Percentiles rank a stretch among this genome's conserved stretches.
Conservation (phyloP, 2,888 invertebrate genomes). For the Nesidiocoris tenuis region DNA sequence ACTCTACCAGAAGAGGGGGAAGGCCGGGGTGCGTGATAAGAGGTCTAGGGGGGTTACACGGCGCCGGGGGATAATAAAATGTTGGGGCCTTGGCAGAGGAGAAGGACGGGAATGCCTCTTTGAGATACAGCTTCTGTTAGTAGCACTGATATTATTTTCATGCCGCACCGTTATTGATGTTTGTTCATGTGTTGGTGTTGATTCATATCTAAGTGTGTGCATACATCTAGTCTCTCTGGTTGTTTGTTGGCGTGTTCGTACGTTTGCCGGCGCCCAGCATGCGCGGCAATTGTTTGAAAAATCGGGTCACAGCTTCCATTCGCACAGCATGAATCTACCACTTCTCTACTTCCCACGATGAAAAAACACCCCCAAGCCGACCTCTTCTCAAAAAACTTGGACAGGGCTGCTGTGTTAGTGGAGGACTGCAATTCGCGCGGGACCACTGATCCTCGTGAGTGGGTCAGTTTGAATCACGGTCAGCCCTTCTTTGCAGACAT, state of each 20-base stretch:
- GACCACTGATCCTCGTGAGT: not conserved
- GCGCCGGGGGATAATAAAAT: not conserved
- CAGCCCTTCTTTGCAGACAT: not conserved
- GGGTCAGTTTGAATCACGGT: not conserved
- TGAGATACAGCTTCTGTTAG: not conserved
- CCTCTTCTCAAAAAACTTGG: not conserved
- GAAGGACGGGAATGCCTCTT: not conserved
- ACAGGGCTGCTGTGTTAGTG: not conserved
- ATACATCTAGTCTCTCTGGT: not conserved
- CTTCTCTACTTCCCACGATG: not conserved
- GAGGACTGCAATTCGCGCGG: not conserved
- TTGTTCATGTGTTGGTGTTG: not conserved
- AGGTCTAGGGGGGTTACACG: not conserved
- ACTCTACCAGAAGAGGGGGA: not conserved
- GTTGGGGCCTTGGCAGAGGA: not conserved
- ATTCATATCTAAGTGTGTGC: not conserved
- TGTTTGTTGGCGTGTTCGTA: not conserved
- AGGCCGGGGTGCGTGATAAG: not conserved
- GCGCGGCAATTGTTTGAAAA: not conserved
- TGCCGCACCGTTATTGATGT: not conserved
- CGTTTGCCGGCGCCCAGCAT: not conserved
- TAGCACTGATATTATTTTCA: not conserved
- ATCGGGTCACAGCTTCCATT: not conserved
- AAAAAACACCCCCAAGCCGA: not conserved
- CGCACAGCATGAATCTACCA: not conserved